Base-by-base conservation (phyloP, 2,797 vertebrate genomes). In the Moxostoma hubbsi region DNA sequence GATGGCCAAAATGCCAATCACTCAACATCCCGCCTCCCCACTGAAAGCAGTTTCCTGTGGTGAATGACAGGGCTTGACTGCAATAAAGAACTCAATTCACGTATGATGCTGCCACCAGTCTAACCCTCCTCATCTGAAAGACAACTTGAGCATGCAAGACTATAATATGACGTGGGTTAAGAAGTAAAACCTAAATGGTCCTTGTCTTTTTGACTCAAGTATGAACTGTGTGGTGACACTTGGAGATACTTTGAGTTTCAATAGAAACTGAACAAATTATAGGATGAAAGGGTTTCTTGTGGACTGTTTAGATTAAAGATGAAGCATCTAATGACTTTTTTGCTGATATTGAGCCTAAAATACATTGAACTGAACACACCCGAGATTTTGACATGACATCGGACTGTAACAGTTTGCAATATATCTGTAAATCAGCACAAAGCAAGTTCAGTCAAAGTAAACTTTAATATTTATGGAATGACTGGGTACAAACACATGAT, bases 11-110 rank as follows among this genome's bases (percentile, higher is more conserved):
- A 76, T 66, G 80, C 75, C 85, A 82, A 82, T 87, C 84, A 87
- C 80, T 87, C 81, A 82, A 49, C 82, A 65, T 86, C 85, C 83
- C 83, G 50, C 80, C 80, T 70, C 66, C 81, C 65, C 64, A 53
- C 65, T 71, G 82, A 74, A 67, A 86, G 77, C 49, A 71, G 55
- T 71, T 85, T 87, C 82, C 83, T 85, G 80, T 78, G 66, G 69
- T 75, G 79, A 81, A 77, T 70, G 82, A 82, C 73, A 81, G 55
- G 66, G 57, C 63, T 78, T n/a, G 51, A 74, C 77, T 77, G 82
- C 54, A 74, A 81, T 78, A 73, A 80, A 82, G 65, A 77, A 77
- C 78, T 74, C 55, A 83, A 61, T 73, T 77, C 61, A 77, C 59
- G 55, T 54, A 54, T 43, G 43, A 71, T 55, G 53, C 59, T 50